Conservation (phyloP, 53 echinoderm and acorn worm genomes). For the Echinometra lucunter region DNA sequence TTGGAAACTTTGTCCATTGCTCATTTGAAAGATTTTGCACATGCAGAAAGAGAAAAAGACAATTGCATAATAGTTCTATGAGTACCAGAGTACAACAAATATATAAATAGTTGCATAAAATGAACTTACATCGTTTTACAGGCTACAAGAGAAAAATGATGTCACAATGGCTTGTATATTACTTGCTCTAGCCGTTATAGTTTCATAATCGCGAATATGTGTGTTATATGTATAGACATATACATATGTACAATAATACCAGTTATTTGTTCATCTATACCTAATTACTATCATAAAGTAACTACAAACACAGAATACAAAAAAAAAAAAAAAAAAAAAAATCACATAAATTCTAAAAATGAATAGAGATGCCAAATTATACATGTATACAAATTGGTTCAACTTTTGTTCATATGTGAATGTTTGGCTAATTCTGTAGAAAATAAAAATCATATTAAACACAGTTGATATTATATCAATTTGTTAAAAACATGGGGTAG, state of each 20-base stretch:
- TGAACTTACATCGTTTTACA: not conserved
- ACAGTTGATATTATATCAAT: too few relatives aligned
- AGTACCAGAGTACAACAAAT: not conserved
- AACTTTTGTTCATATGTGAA: not conserved
- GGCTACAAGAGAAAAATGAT: constrained; percentile 7
- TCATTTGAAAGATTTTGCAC: constrained; percentile 48
- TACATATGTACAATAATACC: constrained; percentile 22
- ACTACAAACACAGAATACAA: not conserved
- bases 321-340: not conserved
- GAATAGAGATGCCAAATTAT: not conserved
- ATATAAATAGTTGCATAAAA: constrained; percentile 49
- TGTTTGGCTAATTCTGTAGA: not conserved
- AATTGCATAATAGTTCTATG: constrained; percentile 13
- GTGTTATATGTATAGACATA: constrained; percentile 19
- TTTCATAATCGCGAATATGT: not conserved
- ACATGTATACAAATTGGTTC: not conserved
- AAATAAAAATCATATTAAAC: too few relatives aligned
- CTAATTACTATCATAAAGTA: not conserved
- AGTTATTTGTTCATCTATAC: not conserved
- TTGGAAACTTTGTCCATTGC: not conserved
- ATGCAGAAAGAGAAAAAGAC: constrained; percentile 8
- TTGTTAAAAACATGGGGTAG: too few relatives aligned
- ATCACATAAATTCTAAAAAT: not conserved
- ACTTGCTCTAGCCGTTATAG: not conserved
- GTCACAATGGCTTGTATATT: constrained; percentile 1